Base-by-base conservation (phyloP, 2,113 vertebrate species). In the Pheucticus melanocephalus region DNA sequence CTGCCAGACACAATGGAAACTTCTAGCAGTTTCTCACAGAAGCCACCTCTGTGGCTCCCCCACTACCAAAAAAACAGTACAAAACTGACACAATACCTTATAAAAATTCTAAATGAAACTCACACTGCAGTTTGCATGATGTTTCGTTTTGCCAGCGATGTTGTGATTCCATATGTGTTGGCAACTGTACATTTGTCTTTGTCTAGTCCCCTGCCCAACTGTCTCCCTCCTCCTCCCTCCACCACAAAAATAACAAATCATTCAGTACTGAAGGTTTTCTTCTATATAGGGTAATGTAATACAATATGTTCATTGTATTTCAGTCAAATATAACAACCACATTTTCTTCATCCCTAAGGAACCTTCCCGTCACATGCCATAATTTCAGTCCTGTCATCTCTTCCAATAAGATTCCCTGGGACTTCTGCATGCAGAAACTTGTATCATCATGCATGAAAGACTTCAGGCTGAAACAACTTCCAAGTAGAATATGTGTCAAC, bases 121-220 rank as follows among this genome's bases (percentile, higher is more conserved):
- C 51, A 60, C 48, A 48, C 25, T 86, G 37, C 56, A 60, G 48
- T 73, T 95, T 82, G 22, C 93, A 92, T 93, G 71, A 88, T 40
- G 42, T 60, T 73, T 90, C 2, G 0, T 78, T 94, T 94, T 95
- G 88, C 92, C 94, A 95, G n/a, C 37, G 79, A 30, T 2, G 1
- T 42, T 91, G 70, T 59, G n/a, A 71, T 94, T 90, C 94, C 93
- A 92, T 94, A 81, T 96, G 88, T 88, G 60, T 77, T 96, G 94
- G 92, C 79, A 94, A 40, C 25, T 14, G 22, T 44, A n/a, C 24
- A 59, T 70, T 80, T 94, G 71, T 88, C 39, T n/a, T 82, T 88
- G 87, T 59, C 56, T 86, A 44, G 50, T 82, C 11, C 42, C 10
- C 15, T 90, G 47, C 64, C 66, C 40, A 81, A 5, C 47, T 45